phyloP scores from a whole-genome alignment of 1,140 invertebrate species.

The Cydia fagiglandana region DNA sequence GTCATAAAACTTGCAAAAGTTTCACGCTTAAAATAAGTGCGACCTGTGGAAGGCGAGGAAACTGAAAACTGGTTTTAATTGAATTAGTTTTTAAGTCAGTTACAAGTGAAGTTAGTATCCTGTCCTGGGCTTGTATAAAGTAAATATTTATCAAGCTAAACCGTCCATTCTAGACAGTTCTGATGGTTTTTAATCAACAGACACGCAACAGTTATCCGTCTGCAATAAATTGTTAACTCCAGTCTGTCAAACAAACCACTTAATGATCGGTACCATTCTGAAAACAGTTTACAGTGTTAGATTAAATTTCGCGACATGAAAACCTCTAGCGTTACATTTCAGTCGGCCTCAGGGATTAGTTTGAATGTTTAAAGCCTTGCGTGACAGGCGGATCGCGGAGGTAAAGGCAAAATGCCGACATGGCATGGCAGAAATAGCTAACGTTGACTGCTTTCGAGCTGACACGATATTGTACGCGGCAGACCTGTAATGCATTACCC shows the following conservation, averaged over 20 bases:
- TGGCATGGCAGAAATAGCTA: conserved; percentile 42
- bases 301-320: conserved; percentile 27
- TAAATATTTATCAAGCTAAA: neutral
- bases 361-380: conserved; percentile 36
- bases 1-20: neutral
- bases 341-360: conserved; percentile 34
- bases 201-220: neutral
- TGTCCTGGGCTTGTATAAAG: neutral
- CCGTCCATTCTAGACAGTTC: neutral
- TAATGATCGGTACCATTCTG: neutral
- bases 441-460: conserved; percentile 28
- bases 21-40: neutral
- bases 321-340: conserved; percentile 10
- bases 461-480: conserved; percentile 9
- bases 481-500: neutral
- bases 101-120: neutral
- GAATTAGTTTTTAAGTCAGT: neutral
- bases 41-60: neutral
- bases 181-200: neutral
- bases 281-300: conserved; percentile 3
- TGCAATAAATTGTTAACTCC: neutral
- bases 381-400: conserved; percentile 40
- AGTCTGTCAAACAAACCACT: conserved; percentile 3
- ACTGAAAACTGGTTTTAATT: neutral
- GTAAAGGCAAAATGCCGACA: conserved; percentile 38